Evolutionary conservation across 2,113 vertebrate species (phyloP), one percentile per base, ranked within the genome.

Genomic region (Gasterosteus nipponicus): DNA sequence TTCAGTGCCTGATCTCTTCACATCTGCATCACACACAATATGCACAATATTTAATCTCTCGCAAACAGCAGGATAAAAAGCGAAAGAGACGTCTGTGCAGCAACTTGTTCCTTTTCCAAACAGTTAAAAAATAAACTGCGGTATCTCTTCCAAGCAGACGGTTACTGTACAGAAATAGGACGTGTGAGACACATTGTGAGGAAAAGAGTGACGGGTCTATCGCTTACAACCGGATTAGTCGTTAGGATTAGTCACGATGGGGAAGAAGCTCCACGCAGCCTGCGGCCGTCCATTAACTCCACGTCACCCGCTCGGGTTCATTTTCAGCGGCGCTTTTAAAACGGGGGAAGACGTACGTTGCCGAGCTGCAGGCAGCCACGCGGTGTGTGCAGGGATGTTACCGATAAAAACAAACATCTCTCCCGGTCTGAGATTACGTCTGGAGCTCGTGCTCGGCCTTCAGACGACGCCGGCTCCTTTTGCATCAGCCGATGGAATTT

Each of bases 171-270:
- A 72, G 69, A 84, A 88, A 84, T 72, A 78, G 75, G 38, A 38
- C 16, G 44, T 11, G 66, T 64, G 62, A 77, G 82, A 44, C 66
- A 29, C 42, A 58, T 4, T 67, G 70, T 81, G 54, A 61, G 85
- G 78, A 64, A 65, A 31, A 38, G 58, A 73, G 68, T 70, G 84
- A 80, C 73, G 74, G 80, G 73, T 85, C 81, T 76, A 74, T 79
- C 75, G 62, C 77, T 88, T 86, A 90, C 86, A 86, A 84, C 78
- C 60, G 65, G 88, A 90, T 92, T 89, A 89, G 88, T 86, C 83
- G 61, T 75, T 64, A 68, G 83, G 86, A 92, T 92, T 89, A 86
- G 89, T 89, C 81, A 85, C 31, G 71, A 88, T 0, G 77, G 84
- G 76, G 58, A 72, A 67, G 76, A 78, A 59, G 54, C 80, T 56